These are phyloP conservation scores for Isichthys henryi DNA, from an alignment of 2,113 vertebrate genomes.

Conservation along the genomic window DNA sequence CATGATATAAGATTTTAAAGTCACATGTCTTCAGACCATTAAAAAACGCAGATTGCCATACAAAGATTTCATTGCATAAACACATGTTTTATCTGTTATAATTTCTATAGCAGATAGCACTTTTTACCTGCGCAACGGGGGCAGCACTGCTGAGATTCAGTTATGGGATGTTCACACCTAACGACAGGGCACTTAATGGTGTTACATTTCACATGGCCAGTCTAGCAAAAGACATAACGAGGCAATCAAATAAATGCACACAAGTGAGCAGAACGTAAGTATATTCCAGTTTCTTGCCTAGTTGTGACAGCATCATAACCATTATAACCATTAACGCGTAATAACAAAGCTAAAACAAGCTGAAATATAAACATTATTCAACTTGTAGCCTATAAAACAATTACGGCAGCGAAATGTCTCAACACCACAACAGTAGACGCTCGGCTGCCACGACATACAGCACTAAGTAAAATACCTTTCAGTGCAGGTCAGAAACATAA, in stretches of 20 bases:
- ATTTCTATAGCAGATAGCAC: neutral
- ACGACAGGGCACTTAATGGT: slow-evolving; percentile 78
- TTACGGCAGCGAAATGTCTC: neutral
- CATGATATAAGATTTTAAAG: neutral
- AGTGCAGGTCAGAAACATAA: neutral
- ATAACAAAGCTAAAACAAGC: neutral
- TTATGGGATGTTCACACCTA: slow-evolving; percentile 71
- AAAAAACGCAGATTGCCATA: neutral
- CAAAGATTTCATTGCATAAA: neutral
- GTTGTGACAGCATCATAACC: neutral
- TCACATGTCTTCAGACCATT: neutral
- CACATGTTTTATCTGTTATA: neutral
- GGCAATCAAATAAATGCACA: neutral
- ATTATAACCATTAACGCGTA: neutral
- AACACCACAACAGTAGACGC: neutral
- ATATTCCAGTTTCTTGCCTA: neutral
- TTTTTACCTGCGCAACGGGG: slow-evolving; percentile 76
- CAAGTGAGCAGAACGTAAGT: neutral
- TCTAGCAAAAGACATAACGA: slow-evolving; percentile 50
- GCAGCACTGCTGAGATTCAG: slow-evolving; percentile 80
- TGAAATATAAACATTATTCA: neutral
- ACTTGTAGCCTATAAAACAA: neutral
- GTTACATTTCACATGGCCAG: slow-evolving; percentile 75
- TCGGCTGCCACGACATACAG: neutral
- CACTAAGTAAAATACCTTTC: neutral